Evolutionary conservation across 2,888 invertebrate species (phyloP).

Genomic region (Ditula angustiorana): DNA sequence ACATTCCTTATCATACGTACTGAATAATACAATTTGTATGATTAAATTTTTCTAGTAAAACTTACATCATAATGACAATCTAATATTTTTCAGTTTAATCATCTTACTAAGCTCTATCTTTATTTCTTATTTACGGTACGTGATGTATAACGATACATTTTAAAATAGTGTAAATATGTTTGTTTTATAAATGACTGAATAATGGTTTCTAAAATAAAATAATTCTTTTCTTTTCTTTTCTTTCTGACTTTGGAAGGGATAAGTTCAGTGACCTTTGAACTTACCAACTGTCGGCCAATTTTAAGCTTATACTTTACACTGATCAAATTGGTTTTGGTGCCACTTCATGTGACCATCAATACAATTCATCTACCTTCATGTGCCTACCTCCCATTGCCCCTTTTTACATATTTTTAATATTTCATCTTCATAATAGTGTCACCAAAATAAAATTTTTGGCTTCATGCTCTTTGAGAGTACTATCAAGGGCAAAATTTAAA

Average conservation of each 20-base stretch:
- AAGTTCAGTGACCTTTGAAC: conserved; percentile 53
- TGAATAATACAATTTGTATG: conserved; percentile 79
- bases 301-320: conserved; percentile 21
- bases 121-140: conserved; percentile 75
- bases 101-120: conserved; percentile 85
- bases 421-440: conserved; percentile 27
- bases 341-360: conserved; percentile 21
- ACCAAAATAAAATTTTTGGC: conserved; percentile 19
- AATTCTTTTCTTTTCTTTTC: conserved; percentile 47
- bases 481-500: background rate
- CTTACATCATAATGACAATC: conserved; percentile 78
- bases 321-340: conserved; percentile 17
- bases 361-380: conserved; percentile 9
- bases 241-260: conserved; percentile 61
- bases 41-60: conserved; percentile 76
- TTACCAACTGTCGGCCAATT: conserved; percentile 28
- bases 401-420: conserved; percentile 10
- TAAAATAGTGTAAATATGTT: conserved; percentile 84
- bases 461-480: conserved; percentile 28
- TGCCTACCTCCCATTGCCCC: conserved; percentile 23
- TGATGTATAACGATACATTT: conserved; percentile 82
- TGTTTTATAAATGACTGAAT: conserved; percentile 70
- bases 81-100: conserved; percentile 76
- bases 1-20: conserved; percentile 76
- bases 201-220: conserved; percentile 70